Base-by-base conservation (phyloP, 2,797 vertebrate species). In the Phaenicophaeus curvirostris region DNA sequence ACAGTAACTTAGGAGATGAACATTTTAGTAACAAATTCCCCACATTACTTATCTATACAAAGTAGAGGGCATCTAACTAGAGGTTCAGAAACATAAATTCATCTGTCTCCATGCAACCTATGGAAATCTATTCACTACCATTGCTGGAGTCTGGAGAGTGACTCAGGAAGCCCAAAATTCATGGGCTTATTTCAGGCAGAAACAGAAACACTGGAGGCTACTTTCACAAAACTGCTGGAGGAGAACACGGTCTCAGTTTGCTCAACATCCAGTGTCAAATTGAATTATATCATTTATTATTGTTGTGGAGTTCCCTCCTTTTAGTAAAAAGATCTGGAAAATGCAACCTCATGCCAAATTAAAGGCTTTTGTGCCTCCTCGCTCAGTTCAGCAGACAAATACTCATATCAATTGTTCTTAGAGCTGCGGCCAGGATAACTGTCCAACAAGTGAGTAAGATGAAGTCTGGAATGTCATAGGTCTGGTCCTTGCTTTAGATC, bases 251-350 rank as follows among this genome's bases (percentile, higher is more conserved):
- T 18, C 25, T 35, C n/a, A 25, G 16, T 80, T 81, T 81, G 69
- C 21, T 74, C 51, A 76, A 73, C 23, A 55, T 46, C 20, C 42
- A 84, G 6, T 21, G 41, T 57, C 53, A 90, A 44, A 79, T 1
- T 57, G 58, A 88, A 42, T 94, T 53, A 74, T 5, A 39, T 30
- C 4, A 73, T 35, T 88, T 66, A 21, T 85, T 92, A 53, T 48
- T 81, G 50, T 61, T 25, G 44, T 24, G 10, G 65, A 68, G 9
- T 57, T 90, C 39, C 68, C 85, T 72, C 11, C 62, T 62, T 93
- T 83, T 51, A 91, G 35, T 50, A 84, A 68, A 80, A 87, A 77
- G 50, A 63, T 14, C 20, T 89, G 50, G 72, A 91, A 94, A 91
- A 82, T 33, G 9, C 28, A 85, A 74, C 28, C 28, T 76, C n/a